Evolutionary conservation across 2,888 invertebrate genomes (phyloP), one percentile per base, ranked within the genome.

Genomic region (Apodemia zela): DNA sequence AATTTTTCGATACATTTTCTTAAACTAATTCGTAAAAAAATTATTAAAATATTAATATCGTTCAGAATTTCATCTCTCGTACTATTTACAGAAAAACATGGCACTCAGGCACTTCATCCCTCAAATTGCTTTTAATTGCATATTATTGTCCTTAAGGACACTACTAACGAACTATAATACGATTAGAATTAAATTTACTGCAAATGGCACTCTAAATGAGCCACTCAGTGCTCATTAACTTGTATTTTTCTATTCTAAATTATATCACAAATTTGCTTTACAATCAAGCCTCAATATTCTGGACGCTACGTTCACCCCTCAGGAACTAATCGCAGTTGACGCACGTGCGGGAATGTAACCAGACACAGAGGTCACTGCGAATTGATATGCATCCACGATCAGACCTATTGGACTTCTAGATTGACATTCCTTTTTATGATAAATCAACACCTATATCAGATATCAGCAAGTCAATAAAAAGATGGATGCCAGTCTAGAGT

Each of bases 401-500:
- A 71, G 69, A 71, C 72, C 67, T 68, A 69, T 70, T 69, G 66
- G 73, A 68, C 67, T 67, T 69, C 72, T 70, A 69, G 71, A 63
- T 33, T 47, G 29, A 10, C 13, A 21, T 49, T 62, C 58, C 25
- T 13, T 58, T 54, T 42, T 42, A 17, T 42, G 42, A 42, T 33
- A 45, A 11, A 3, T 18, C 45, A 54, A 21, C 51, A 51, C 21
- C 21, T 25, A 21, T 25, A 13, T 54, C 13, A 54, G 5, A 42
- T 15, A 15, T 54, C 17, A 17, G 17, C 18, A 7, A 17, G 59
- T 93, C 89, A 94, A 79, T 93, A 93, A 81, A 93, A 93, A 63
- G 92, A 90, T 49, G 93, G 88, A 69, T 93, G 91, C 93, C 93
- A 93, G 70, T 93, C 93, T 65, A 89, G 79, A 35, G 87, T 82